phyloP scores from a whole-genome alignment of 2,797 vertebrate species.

The Propithecus deckenii region DNA sequence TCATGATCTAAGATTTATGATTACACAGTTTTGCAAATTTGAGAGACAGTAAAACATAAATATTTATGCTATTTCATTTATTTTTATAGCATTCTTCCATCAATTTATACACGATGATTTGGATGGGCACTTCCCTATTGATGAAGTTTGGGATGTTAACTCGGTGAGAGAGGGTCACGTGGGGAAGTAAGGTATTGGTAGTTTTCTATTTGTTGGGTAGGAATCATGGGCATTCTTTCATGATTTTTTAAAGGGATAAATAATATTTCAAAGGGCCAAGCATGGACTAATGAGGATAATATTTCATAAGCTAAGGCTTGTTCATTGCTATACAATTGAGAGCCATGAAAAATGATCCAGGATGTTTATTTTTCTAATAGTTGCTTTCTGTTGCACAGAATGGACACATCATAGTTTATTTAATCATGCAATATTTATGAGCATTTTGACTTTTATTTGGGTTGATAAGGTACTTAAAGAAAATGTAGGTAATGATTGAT shows the following conservation, averaged over 20 bases:
- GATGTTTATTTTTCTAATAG: neutral
- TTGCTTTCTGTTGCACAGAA: neutral
- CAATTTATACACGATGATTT: neutral
- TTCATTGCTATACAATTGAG: neutral
- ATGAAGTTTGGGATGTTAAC: neutral
- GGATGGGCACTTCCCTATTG: neutral
- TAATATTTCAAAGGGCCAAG: neutral
- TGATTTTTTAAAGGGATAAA: neutral
- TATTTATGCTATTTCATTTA: neutral
- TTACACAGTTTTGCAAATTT: neutral
- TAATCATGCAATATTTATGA: neutral
- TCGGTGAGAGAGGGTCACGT: no score
- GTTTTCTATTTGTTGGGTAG: neutral
- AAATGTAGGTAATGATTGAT: neutral
- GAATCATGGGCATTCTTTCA: neutral
- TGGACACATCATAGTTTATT: neutral
- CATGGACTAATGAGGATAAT: neutral
- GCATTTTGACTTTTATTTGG: neutral
- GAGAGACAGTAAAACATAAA: neutral
- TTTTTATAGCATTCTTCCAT: neutral
- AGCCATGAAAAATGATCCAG: neutral
- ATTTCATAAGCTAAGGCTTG: neutral
- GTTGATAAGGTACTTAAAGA: neutral
- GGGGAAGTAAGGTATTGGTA: neutral
- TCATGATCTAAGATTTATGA: neutral